These are phyloP conservation scores for Phodopus roborovskii DNA, from an alignment of 2,113 vertebrate species.

Conservation along the genomic window DNA sequence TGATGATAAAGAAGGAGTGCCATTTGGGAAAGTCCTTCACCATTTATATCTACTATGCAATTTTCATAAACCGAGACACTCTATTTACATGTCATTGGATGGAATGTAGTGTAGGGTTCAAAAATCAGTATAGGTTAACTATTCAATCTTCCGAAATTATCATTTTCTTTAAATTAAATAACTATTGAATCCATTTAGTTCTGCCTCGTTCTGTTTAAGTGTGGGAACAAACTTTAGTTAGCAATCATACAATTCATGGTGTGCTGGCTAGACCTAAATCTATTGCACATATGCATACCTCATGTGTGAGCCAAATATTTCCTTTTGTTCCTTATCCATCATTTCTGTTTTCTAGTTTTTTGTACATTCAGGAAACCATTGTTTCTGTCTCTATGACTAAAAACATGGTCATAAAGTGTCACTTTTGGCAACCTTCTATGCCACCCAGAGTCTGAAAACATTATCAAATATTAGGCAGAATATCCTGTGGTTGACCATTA, in stretches of 20 bases:
- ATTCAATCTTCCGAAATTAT: background rate
- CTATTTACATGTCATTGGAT: background rate
- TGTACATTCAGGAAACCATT: background rate
- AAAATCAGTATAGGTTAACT: background rate
- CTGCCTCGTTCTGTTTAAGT: no score
- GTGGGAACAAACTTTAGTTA: background rate
- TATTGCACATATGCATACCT: background rate
- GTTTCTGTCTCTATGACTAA: background rate
- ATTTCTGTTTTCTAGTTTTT: background rate
- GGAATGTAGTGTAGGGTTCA: background rate
- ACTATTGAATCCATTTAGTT: background rate
- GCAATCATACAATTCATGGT: background rate
- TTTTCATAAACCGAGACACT: background rate
- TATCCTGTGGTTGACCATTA: background rate
- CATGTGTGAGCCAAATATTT: rapidly evolving
- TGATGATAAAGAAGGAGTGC: background rate
- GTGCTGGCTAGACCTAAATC: background rate
- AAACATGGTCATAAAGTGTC: background rate
- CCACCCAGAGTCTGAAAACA: background rate
- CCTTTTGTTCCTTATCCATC: background rate
- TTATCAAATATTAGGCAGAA: background rate
- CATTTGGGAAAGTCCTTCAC: background rate
- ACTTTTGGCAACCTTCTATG: background rate
- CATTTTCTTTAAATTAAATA: background rate
- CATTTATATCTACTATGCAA: rapidly evolving